phyloP scores from a whole-genome alignment of 2,113 vertebrate species.

The Orycteropus afer region DNA sequence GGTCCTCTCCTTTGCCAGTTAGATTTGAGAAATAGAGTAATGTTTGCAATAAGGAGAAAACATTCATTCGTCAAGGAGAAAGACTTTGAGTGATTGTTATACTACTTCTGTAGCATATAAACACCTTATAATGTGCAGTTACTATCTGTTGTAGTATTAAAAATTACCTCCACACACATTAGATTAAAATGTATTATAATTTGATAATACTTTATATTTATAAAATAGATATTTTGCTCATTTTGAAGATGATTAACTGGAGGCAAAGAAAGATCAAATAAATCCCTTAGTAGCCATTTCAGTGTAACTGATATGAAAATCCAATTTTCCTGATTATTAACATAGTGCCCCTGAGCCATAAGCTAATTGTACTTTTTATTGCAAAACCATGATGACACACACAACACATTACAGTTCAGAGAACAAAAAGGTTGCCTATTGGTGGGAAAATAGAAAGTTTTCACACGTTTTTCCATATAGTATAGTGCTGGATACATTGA shows the following conservation, averaged over 20 bases:
- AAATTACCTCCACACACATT: neutral
- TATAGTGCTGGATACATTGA: neutral
- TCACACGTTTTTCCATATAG: neutral
- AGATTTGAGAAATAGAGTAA: neutral
- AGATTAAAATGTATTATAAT: slow-evolving; percentile 23
- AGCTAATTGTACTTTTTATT: neutral
- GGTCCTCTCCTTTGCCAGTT: neutral
- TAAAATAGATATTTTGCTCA: neutral
- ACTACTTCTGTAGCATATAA: neutral
- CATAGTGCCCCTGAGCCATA: neutral
- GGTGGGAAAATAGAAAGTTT: neutral
- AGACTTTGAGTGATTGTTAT: neutral
- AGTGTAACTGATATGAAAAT: neutral
- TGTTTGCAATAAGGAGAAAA: neutral
- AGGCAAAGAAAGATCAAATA: neutral
- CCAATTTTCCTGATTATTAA: neutral
- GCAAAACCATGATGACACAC: neutral
- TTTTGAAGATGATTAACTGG: neutral
- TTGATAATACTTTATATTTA: neutral
- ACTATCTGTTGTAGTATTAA: neutral
- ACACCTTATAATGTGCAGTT: neutral
- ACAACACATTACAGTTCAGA: neutral
- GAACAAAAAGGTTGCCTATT: neutral
- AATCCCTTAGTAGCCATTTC: neutral
- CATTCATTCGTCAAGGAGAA: neutral